A percentile compares a stretch with the other conserved stretches of the same genome.
phyloP scores from a whole-genome alignment of 2,888 invertebrate genomes.

The Ornithoptera priamus region DNA sequence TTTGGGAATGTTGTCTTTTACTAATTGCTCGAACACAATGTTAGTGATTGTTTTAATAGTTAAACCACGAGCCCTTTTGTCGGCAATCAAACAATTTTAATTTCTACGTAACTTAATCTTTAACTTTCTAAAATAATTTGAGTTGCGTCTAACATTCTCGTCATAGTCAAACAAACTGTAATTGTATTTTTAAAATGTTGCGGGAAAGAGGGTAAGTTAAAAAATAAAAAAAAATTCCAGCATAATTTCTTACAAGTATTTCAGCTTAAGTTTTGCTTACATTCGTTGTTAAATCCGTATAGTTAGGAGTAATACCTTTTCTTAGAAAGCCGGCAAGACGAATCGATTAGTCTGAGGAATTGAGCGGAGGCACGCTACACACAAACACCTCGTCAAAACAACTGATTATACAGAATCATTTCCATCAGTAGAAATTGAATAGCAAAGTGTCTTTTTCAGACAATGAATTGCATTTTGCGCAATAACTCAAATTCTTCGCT shows the following conservation, averaged over 20 bases:
- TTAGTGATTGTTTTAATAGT: slow-evolving; percentile 20
- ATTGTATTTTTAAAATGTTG: background rate
- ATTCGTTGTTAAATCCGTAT: background rate
- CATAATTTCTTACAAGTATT: too few relatives aligned
- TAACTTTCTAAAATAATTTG: slow-evolving; percentile 4
- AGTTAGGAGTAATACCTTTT: slow-evolving; percentile 1
- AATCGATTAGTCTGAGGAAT: slow-evolving; percentile 23
- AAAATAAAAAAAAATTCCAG: too few relatives aligned
- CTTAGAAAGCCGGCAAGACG: slow-evolving; percentile 23
- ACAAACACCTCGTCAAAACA: slow-evolving; percentile 21
- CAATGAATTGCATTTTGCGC: background rate
- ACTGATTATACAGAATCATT: slow-evolving; percentile 12
- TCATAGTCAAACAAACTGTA: background rate
- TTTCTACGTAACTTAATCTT: slow-evolving; percentile 21
- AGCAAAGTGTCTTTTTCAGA: background rate
- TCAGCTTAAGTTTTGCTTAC: background rate
- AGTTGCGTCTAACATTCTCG: background rate
- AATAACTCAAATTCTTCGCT: background rate
- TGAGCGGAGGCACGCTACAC: slow-evolving; percentile 21
- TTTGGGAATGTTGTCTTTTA: slow-evolving; percentile 4
- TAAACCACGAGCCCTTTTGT: slow-evolving; percentile 16
- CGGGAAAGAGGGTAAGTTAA: too few relatives aligned
- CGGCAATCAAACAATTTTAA: slow-evolving; percentile 20
- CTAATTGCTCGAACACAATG: slow-evolving; percentile 19
- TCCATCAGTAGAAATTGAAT: slow-evolving; percentile 1